A percentile compares a stretch with the other conserved stretches of the same genome.
These are phyloP conservation scores for Itoplectis maculator DNA, from an alignment of 2,888 invertebrate genomes.

Conservation along the genomic window DNA sequence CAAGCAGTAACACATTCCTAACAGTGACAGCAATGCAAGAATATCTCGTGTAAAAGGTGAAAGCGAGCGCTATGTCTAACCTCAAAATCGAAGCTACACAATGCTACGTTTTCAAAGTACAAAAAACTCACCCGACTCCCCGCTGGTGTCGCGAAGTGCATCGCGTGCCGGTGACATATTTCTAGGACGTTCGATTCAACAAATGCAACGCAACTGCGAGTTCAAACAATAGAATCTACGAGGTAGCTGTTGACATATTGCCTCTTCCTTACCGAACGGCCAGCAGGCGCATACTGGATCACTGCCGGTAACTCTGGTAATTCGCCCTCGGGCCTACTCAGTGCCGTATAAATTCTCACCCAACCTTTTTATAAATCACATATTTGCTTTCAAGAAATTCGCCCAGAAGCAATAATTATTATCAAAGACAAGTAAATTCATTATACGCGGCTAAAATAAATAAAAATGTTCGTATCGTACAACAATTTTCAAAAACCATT, in stretches of 20 bases:
- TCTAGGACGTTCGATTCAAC: neutral
- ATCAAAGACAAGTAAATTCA: neutral
- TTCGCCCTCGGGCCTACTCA: neutral
- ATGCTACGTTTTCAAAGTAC: neutral
- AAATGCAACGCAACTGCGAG: neutral
- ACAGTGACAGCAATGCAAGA: neutral
- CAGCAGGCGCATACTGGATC: constrained; percentile 7
- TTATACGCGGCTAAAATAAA: too few relatives aligned
- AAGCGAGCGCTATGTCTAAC: constrained; percentile 38
- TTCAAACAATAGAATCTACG: constrained; percentile 13
- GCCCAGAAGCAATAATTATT: neutral
- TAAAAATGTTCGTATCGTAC: too few relatives aligned
- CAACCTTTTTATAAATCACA: neutral
- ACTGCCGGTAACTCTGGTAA: neutral
- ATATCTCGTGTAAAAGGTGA: neutral
- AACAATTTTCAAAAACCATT: too few relatives aligned
- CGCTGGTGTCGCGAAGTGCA: constrained; percentile 76
- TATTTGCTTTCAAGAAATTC: neutral
- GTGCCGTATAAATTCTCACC: neutral
- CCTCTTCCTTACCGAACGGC: constrained; percentile 34
- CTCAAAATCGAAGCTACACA: constrained; percentile 34
- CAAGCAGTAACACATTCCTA: neutral
- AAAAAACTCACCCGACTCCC: constrained; percentile 76
- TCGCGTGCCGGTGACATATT: constrained; percentile 74
- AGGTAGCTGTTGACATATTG: constrained; percentile 35